Evolutionary conservation across 2,888 invertebrate genomes (phyloP), one percentile per base, ranked within the genome.

Genomic region (Oscheius sp.): DNA sequence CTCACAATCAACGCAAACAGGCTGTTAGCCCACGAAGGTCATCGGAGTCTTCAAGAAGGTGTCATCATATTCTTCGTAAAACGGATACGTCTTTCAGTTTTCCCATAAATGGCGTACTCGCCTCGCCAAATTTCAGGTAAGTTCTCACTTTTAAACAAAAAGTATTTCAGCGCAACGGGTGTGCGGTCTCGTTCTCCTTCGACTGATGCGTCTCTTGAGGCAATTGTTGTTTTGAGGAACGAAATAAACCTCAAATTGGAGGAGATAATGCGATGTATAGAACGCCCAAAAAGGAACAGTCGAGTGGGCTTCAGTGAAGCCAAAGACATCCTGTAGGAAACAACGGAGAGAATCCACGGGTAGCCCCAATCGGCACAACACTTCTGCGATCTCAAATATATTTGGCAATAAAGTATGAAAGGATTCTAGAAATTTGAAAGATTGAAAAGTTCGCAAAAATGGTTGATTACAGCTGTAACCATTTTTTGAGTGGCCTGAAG

Each of bases 51-150:
- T 63, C 57, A 17, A 50, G 23, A 34, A 23, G 46, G 45, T 68
- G 71, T 8, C 79, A 79, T 37, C 70, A 70, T 58, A 72, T 72
- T 55, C 72, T 79, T 20, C 68, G 77, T 10, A 79, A 79, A 71
- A 78, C 79, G 0, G 79, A 79, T 31, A 78, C 79, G 23, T 72
- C 76, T 10, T 72, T 75, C 58, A 75, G 70, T 42, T 76, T 79
- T 61, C 76, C 76, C 3, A 71, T 71, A 20, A 72, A 75, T 29
- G 75, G 74, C 0, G 45, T 39, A 1, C 27, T 67, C 8, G 12
- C 42, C 29, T 64, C 50, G 1, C 64, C 50, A 6, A 46, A 31
- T 12, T 31, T 46, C 20, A 20, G 45, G 63, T 31, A 31, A 33
- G 20, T 55, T 31, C 3, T 50, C 10, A 3, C 3, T 25, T 52